These are phyloP conservation scores for Drosophila mettleri DNA, from an alignment of 2,888 invertebrate genomes.

Conservation along the genomic window DNA sequence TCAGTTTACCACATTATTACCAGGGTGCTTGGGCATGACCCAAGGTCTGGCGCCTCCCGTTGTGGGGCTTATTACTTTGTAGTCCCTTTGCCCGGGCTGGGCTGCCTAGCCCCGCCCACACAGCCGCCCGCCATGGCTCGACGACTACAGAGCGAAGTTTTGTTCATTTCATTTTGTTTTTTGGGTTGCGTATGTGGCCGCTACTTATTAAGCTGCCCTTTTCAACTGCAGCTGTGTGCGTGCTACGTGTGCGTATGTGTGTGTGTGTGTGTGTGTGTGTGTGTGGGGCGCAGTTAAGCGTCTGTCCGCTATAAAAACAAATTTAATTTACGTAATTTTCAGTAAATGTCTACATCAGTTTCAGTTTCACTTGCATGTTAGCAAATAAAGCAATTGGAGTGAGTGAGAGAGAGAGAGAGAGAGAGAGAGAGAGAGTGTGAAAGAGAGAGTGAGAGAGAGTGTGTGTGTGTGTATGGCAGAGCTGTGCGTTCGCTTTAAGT, in stretches of 20 bases:
- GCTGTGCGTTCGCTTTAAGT: conserved; percentile 13
- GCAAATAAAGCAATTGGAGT: background rate
- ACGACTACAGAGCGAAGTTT: conserved; percentile 51
- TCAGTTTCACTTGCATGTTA: conserved; percentile 62
- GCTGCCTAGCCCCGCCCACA: background rate
- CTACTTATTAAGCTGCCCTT: conserved; percentile 69
- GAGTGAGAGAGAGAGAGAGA: background rate
- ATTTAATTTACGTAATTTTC: conserved; percentile 81
- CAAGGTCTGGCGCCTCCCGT: conserved; percentile 73
- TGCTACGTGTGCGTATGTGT: conserved; percentile 15
- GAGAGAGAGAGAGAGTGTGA: background rate
- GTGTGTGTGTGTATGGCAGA: too few relatives aligned
- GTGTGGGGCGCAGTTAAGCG: conserved; percentile 56
- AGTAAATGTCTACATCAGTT: conserved; percentile 81
- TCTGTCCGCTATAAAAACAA: conserved; percentile 76
- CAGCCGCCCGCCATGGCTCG: conserved; percentile 9
- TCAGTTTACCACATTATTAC: conserved; percentile 76
- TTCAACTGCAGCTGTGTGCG: conserved; percentile 33
- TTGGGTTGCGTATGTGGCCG: conserved; percentile 53
- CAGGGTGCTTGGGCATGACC: conserved; percentile 75
- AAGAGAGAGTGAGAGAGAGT: background rate
- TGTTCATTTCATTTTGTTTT: conserved; percentile 69
- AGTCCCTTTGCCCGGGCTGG: conserved; percentile 2
- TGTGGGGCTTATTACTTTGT: conserved; percentile 73
- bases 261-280: conserved; percentile 22